phyloP scores from a whole-genome alignment of 1,140 invertebrate genomes.

The Drosophila ercepeae region DNA sequence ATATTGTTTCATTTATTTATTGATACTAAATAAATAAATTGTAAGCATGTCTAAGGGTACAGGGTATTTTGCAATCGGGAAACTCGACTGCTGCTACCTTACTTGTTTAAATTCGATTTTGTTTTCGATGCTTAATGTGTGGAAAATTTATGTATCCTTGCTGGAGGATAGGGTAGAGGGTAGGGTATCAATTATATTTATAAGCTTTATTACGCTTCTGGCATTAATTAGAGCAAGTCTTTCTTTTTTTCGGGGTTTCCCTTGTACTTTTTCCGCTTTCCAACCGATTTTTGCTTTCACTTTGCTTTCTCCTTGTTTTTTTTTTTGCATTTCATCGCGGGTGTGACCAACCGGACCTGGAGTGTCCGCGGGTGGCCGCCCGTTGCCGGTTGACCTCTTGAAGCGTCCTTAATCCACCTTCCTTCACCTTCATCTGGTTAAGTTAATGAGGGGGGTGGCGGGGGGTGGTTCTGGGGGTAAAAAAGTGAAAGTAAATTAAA shows the following conservation, averaged over 20 bases:
- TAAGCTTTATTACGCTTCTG: not conserved
- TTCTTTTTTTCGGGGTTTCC: not conserved
- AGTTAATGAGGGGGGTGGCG: slow-evolving; percentile 40
- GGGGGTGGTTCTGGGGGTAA: too few relatives aligned
- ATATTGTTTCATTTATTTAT: too few relatives aligned
- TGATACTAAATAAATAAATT: too few relatives aligned
- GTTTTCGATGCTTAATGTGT: too few relatives aligned
- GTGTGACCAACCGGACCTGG: slow-evolving; percentile 9
- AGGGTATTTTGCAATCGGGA: too few relatives aligned
- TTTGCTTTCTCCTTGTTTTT: not conserved
- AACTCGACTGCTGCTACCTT: too few relatives aligned
- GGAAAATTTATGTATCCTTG: not conserved
- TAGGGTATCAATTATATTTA: slow-evolving; percentile 4
- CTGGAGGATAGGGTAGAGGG: too few relatives aligned
- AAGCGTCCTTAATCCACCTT: slow-evolving; percentile 31
- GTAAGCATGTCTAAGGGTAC: too few relatives aligned
- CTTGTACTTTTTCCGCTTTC: not conserved
- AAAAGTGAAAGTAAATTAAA: slow-evolving; percentile 31
- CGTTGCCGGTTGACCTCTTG: slow-evolving; percentile 25
- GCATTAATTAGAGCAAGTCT: slow-evolving; percentile 9
- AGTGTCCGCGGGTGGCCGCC: not conserved
- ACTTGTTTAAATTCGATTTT: too few relatives aligned
- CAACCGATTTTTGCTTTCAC: not conserved
- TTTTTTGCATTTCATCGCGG: not conserved
- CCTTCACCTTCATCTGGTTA: slow-evolving; percentile 33